Base-by-base conservation (phyloP, 1,140 invertebrate genomes). In the Brachionus rubens region DNA sequence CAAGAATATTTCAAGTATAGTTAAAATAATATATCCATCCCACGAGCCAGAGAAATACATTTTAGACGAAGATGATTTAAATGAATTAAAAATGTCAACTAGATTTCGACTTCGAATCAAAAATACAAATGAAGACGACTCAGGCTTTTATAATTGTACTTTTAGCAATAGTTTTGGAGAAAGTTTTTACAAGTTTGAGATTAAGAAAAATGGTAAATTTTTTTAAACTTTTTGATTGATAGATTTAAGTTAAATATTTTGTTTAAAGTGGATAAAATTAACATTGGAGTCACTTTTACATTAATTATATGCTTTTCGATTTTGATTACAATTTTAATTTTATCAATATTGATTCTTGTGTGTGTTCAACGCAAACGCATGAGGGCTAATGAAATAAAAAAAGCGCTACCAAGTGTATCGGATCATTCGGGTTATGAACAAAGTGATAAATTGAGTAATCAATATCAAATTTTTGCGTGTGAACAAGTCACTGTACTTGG, bases 401-500 rank as follows among this genome's bases (percentile, higher is more conserved):
- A 65, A 7, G 24, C 59, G 14, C 43, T 65, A 28, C 59, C 59
- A 19, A 65, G 16, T 65, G 59, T 65, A 24, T 65, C 59, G 21
- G 59, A 65, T 43, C 59, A 65, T 43, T 65, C 59, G 9, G 59
- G 36, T 14, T 65, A 14, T 14, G 59, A 65, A 9, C 19, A 41
- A 21, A 65, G 43, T 65, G 40, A 41, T 28, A 65, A 65, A 16
- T 36, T 33, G 12, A 46, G 36, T 46, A 24, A 43, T 43, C 59
- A 43, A 21, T 65, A 65, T 65, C 59, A 43, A 65, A 59, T 59
- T 6, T 59, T 36, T 59, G 19, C 54, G 36, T 59, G 54, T 59
- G 54, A 59, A 59, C 33, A 59, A 36, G 9, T 36, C 16, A 33
- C 28, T 9, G 54, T 59, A 12, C 19, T 59, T 36, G 36, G 36